Conservation (phyloP, 2,113 vertebrate species). For the Xiphophorus couchianus region DNA sequence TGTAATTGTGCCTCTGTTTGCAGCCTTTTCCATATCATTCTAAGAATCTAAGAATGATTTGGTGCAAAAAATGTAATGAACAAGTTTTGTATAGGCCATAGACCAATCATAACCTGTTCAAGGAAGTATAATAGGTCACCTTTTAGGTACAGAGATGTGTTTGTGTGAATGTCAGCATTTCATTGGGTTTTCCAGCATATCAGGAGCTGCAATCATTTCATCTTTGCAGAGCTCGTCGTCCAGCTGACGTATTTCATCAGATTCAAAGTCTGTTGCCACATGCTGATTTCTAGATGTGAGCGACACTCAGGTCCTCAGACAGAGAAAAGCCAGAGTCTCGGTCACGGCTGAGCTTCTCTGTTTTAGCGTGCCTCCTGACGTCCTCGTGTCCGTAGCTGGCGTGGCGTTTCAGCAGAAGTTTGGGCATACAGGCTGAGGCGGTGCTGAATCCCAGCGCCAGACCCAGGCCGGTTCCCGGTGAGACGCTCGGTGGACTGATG, state of each 20-base stretch:
- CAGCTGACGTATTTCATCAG: not conserved
- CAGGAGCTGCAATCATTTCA: constrained; percentile 26
- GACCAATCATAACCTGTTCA: too few relatives aligned
- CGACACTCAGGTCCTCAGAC: constrained; percentile 88
- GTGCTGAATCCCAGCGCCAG: constrained; percentile 54
- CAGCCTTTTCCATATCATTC: too few relatives aligned
- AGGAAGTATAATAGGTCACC: too few relatives aligned
- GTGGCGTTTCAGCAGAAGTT: constrained; percentile 79
- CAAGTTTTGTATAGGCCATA: too few relatives aligned
- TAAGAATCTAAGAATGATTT: too few relatives aligned
- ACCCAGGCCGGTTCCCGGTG: constrained; percentile 48
- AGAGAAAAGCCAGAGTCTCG: constrained; percentile 87
- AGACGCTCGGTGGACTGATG: constrained; percentile 54
- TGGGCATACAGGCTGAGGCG: constrained; percentile 68
- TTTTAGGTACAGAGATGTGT: constrained; percentile 43
- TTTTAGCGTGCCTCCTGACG: constrained; percentile 77
- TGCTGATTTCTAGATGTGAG: constrained; percentile 78
- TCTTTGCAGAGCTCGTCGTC: not conserved
- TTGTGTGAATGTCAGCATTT: constrained; percentile 10
- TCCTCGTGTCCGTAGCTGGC: constrained; percentile 83
- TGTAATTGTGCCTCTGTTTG: too few relatives aligned
- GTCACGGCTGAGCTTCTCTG: constrained; percentile 84
- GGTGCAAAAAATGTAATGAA: too few relatives aligned
- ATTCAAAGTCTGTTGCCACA: not conserved
- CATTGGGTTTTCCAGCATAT: constrained; percentile 58